Evolutionary conservation across 2,797 vertebrate genomes (phyloP), one percentile per base, ranked within the genome.

Genomic region (Fratercula arctica): DNA sequence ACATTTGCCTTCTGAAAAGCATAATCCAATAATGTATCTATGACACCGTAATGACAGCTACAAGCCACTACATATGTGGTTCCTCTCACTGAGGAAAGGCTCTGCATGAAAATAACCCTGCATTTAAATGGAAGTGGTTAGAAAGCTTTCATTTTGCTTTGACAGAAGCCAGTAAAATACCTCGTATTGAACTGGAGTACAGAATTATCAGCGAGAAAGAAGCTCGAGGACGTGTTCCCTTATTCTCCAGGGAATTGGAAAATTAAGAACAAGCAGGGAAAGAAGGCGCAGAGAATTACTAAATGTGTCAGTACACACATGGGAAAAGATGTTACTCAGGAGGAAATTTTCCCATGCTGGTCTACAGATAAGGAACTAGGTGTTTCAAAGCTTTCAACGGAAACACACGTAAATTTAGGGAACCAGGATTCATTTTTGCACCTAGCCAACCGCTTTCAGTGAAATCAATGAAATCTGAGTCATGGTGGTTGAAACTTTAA

Each of bases 401-500:
- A 87, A 80, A 61, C 10, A 48, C 21, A 39, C 0, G 1, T 17
- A 73, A 76, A 56, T 26, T 53, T 59, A 54, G 19, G 43, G 31
- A 87, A 57, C 6, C 25, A 29, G 28, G 13, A 84, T 84, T 75
- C 1, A 0, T 79, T 95, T 96, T 94, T 87, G 20, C 54, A 73
- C 61, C 48, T n/a, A 75, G 39, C 10, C 37, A 82, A 26, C 15
- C 3, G 1, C 33, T 86, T 87, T 78, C 73, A 63, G 18, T 64
- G 61, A 86, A 88, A 90, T 86, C 88, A 93, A 81, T 93, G 74
- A 73, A 33, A 78, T 68, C 43, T 76, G 54, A 91, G 66, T 86
- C 69, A 54, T 1, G 4, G 54, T 24, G 35, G 57, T 57, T 93
- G 50, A 93, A 94, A 94, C 31, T 90, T 80, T 86, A 94, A 91